Percentiles rank a stretch among this genome's conserved stretches.
These are phyloP conservation scores for Cuniculus paca DNA, from an alignment of 2,797 vertebrate species.

Conservation along the genomic window DNA sequence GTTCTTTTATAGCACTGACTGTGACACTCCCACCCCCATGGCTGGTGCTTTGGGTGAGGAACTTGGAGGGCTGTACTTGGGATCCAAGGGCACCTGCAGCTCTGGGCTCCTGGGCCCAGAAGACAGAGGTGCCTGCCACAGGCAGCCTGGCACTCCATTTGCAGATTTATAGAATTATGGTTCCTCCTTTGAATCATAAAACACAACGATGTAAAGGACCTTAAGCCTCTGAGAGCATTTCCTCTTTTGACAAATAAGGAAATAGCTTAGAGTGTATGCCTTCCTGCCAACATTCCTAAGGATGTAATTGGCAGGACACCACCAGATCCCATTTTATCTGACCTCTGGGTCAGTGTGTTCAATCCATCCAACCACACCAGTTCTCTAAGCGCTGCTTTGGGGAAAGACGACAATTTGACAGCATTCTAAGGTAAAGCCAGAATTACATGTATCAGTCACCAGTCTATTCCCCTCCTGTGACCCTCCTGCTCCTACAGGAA, in stretches of 20 bases:
- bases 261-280: background rate
- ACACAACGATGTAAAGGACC: background rate
- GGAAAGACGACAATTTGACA: conserved; percentile 22
- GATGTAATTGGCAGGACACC: conserved; percentile 34
- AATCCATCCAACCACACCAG: background rate
- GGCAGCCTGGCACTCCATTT: background rate
- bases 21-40: background rate
- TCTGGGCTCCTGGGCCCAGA: background rate
- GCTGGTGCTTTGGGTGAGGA: background rate
- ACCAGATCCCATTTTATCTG: conserved; percentile 46
- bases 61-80: no score
- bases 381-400: background rate
- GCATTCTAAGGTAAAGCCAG: background rate
- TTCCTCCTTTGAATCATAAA: conserved; percentile 41
- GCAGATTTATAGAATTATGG: background rate
- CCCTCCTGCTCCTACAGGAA: background rate
- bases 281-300: conserved; percentile 17
- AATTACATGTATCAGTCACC: background rate
- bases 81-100: background rate
- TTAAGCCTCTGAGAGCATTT: background rate
- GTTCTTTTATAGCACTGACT: background rate
- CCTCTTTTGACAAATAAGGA: conserved; percentile 66
- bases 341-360: background rate
- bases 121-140: background rate
- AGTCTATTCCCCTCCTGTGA: background rate